These are phyloP conservation scores for Dryobota labecula DNA, from an alignment of 2,888 invertebrate species.

Conservation along the genomic window DNA sequence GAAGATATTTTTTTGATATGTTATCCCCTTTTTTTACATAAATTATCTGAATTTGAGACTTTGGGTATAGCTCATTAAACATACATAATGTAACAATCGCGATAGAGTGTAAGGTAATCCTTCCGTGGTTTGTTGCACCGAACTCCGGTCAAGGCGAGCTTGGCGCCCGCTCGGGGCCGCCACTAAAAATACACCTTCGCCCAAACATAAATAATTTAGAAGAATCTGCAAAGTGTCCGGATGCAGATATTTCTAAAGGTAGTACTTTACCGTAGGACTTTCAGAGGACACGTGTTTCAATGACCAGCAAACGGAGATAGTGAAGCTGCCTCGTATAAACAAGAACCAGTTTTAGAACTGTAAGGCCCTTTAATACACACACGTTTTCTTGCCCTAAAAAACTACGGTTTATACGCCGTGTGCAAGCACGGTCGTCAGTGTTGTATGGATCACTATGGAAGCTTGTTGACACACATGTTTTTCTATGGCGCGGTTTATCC, in stretches of 20 bases:
- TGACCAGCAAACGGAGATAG: slow-evolving; percentile 46
- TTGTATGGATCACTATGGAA: no score
- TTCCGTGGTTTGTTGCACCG: slow-evolving; percentile 78
- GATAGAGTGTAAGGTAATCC: slow-evolving; percentile 75
- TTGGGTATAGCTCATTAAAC: no score
- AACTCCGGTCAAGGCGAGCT: slow-evolving; percentile 84
- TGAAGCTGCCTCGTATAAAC: slow-evolving; percentile 27
- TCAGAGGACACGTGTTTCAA: slow-evolving; percentile 55
- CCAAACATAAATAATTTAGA: slow-evolving; percentile 74
- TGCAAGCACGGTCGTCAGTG: no score
- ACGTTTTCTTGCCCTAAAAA: no score
- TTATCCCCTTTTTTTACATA: no score
- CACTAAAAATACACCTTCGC: slow-evolving; percentile 79
- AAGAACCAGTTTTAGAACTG: slow-evolving; percentile 45
- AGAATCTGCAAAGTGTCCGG: slow-evolving; percentile 73
- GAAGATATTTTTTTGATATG: no score
- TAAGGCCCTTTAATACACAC: no score
- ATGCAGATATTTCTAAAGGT: slow-evolving; percentile 67
- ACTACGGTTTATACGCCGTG: no score
- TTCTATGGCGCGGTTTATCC: no score
- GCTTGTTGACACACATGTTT: no score
- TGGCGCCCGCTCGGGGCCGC: slow-evolving; percentile 78
- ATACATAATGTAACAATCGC: slow-evolving; percentile 19
- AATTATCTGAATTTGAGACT: no score
- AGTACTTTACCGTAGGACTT: slow-evolving; percentile 57